Conservation (phyloP, 2,113 vertebrate genomes). For the Sorex fumeus region DNA sequence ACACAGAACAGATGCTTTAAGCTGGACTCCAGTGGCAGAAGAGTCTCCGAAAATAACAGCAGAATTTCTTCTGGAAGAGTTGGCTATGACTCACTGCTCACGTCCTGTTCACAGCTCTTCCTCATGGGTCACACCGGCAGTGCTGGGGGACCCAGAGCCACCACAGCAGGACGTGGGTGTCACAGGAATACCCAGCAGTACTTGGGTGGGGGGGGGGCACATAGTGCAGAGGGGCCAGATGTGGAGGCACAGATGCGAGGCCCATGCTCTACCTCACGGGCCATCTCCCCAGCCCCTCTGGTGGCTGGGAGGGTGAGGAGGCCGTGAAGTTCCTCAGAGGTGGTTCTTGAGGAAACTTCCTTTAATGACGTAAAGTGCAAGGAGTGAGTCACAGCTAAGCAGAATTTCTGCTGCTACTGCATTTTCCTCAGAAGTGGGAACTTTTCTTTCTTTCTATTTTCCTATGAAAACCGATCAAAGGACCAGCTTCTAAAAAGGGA, state of each 20-base stretch:
- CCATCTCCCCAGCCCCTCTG: too few relatives aligned
- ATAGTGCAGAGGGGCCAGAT: too few relatives aligned
- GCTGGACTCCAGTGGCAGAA: constrained; percentile 21
- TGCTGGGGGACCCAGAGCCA: too few relatives aligned
- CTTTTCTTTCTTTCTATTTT: constrained; percentile 36
- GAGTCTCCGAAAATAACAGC: constrained; percentile 4
- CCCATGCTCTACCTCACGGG: too few relatives aligned
- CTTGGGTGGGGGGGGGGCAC: not conserved
- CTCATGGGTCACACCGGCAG: too few relatives aligned
- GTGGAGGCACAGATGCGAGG: too few relatives aligned
- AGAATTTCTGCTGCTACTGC: not conserved
- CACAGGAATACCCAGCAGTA: too few relatives aligned
- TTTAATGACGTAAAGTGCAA: constrained; percentile 63
- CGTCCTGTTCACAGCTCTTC: not conserved
- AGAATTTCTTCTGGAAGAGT: constrained; percentile 34
- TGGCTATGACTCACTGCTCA: not conserved
- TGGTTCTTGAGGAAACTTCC: not conserved
- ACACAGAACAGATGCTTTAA: not conserved
- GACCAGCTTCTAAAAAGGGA: not conserved
- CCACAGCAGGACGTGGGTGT: not conserved
- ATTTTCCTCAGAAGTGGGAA: not conserved
- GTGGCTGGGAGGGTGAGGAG: too few relatives aligned
- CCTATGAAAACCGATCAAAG: constrained; percentile 15
- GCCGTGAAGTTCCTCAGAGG: too few relatives aligned
- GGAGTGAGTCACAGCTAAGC: not conserved